These are phyloP conservation scores for Drosophila sp. DNA, from an alignment of 1,140 invertebrate species.

Conservation along the genomic window DNA sequence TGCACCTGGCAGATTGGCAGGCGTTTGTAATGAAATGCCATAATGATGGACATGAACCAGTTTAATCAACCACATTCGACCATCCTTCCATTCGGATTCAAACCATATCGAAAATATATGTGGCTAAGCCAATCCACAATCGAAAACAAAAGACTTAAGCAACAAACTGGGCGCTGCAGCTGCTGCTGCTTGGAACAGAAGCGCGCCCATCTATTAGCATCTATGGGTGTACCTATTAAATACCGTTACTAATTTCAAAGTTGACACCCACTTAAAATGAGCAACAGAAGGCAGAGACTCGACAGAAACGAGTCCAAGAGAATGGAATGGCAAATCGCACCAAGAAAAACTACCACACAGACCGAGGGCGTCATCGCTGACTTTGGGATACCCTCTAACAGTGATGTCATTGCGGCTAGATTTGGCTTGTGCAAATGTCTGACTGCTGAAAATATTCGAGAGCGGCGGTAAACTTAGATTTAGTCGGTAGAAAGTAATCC, in stretches of 20 bases:
- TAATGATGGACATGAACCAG: constrained; percentile 4
- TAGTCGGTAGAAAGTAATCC: too few relatives aligned
- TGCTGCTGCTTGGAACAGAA: background rate
- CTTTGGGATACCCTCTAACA: background rate
- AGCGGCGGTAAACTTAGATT: too few relatives aligned
- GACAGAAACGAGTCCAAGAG: constrained; percentile 7
- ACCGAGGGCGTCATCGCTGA: background rate
- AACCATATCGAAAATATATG: background rate
- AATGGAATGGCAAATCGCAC: background rate
- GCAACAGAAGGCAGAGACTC: background rate
- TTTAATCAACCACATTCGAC: background rate
- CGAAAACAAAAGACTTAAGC: constrained; percentile 51
- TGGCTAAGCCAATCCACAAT: too few relatives aligned
- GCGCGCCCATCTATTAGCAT: constrained; percentile 13
- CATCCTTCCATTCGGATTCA: background rate
- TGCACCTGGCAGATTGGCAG: constrained; percentile 1
- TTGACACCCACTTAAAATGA: constrained; percentile 65
- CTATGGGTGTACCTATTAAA: constrained; percentile 44
- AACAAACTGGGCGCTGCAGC: constrained; percentile 37
- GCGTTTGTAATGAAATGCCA: constrained; percentile 3
- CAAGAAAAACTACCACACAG: background rate
- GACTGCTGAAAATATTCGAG: too few relatives aligned
- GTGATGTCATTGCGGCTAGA: too few relatives aligned
- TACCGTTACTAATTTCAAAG: constrained; percentile 69
- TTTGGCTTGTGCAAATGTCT: too few relatives aligned